Percentiles rank a stretch among this genome's conserved stretches.
These are phyloP conservation scores for Rhea pennata DNA, from an alignment of 2,113 vertebrate genomes.

Conservation along the genomic window DNA sequence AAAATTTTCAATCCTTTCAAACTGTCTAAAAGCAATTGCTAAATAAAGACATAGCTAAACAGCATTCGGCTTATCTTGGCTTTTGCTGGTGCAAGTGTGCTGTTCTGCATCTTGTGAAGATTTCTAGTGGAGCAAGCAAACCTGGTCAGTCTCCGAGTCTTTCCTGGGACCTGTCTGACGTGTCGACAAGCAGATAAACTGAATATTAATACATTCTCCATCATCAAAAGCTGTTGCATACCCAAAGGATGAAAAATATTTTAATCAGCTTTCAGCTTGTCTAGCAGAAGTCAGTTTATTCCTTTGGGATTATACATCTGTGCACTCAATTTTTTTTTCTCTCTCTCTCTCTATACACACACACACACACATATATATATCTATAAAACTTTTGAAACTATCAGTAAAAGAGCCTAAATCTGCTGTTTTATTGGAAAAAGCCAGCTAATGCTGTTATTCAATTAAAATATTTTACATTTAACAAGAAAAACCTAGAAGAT, in stretches of 20 bases:
- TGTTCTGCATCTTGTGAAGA: constrained; percentile 69
- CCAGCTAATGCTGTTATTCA: constrained; percentile 53
- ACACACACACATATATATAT: background rate
- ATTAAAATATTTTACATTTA: constrained; percentile 48
- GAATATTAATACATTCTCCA: constrained; percentile 82
- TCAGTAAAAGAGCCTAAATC: constrained; percentile 51
- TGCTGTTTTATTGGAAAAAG: constrained; percentile 44
- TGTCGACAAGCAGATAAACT: constrained; percentile 78
- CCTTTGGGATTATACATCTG: constrained; percentile 71
- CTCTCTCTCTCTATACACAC: background rate
- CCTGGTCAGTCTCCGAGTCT: constrained; percentile 78
- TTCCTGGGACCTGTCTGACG: constrained; percentile 79
- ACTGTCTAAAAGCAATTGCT: constrained; percentile 45
- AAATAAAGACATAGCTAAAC: constrained; percentile 46
- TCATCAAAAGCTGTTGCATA: constrained; percentile 84
- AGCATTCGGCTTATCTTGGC: constrained; percentile 60
- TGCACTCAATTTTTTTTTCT: constrained; percentile 69
- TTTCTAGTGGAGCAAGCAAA: constrained; percentile 75
- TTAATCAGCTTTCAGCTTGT: constrained; percentile 82
- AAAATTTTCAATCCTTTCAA: constrained; percentile 21
- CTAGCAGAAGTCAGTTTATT: constrained; percentile 76
- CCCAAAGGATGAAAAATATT: constrained; percentile 83
- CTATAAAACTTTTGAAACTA: constrained; percentile 49
- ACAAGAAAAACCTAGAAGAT: background rate
- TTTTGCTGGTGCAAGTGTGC: constrained; percentile 50